Conservation (phyloP, 1,140 invertebrate species). For the Meloidogyne chitwoodi region DNA sequence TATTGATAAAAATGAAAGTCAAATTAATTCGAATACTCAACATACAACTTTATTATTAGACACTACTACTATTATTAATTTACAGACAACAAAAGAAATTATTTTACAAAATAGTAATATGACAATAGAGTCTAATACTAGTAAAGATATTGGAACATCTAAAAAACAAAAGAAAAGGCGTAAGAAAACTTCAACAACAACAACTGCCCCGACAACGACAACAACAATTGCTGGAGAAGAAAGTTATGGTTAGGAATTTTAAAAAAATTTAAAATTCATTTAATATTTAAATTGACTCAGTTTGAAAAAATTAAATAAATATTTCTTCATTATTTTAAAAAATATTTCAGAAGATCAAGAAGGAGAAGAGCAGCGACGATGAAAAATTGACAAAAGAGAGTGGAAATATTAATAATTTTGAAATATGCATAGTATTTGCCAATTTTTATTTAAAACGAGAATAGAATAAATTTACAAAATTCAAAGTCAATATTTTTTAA, state of each 20-base stretch:
- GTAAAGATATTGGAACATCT: not conserved
- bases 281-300: too few species aligned
- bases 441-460: too few species aligned
- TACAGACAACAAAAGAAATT: constrained; percentile 12
- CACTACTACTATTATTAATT: not conserved
- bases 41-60: not conserved
- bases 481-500: not conserved
- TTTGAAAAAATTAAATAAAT: too few species aligned
- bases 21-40: not conserved
- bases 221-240: constrained; percentile 5
- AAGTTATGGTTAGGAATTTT: not conserved
- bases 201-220: not conserved
- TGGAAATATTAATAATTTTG: not conserved
- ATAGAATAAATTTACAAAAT: too few species aligned
- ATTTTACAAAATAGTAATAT: not conserved
- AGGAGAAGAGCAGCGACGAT: constrained; percentile 1
- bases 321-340: not conserved
- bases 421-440: too few species aligned
- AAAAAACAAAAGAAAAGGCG: not conserved
- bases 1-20: not conserved
- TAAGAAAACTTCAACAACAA: not conserved
- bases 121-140: not conserved
- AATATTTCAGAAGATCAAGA: not conserved
- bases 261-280: too few species aligned
- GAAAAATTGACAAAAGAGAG: not conserved